phyloP scores from a whole-genome alignment of 2,888 invertebrate species.

The Tipula helvola region DNA sequence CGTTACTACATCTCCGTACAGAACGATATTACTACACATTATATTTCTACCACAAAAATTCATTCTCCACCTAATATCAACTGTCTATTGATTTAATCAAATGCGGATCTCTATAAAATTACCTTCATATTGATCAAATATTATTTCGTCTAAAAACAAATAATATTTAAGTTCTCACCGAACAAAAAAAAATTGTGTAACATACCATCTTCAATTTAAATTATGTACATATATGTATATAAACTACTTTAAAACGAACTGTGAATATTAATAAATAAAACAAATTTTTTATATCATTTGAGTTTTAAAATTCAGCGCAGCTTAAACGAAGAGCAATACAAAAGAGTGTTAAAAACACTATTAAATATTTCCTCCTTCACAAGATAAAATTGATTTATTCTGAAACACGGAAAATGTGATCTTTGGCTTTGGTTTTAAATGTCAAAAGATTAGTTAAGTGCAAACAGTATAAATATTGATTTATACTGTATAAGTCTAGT shows the following conservation, averaged over 20 bases:
- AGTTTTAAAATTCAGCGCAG: background rate
- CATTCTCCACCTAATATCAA: background rate
- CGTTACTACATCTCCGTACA: too few relatives aligned
- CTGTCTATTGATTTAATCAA: background rate
- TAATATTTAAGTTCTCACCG: background rate
- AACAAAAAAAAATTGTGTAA: background rate
- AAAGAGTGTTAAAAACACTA: background rate
- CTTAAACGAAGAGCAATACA: background rate
- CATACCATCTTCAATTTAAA: background rate
- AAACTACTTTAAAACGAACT: background rate
- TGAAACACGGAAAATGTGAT: background rate
- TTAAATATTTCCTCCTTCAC: background rate
- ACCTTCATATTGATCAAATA: background rate
- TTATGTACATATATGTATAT: background rate
- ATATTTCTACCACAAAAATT: background rate
- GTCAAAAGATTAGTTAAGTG: background rate
- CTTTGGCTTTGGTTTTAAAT: background rate
- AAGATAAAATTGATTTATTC: background rate
- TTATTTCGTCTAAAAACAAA: background rate
- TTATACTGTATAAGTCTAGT: too few relatives aligned
- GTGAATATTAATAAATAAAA: background rate
- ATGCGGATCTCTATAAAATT: background rate
- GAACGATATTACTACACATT: background rate
- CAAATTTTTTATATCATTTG: background rate
- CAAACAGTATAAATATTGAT: background rate